phyloP scores from a whole-genome alignment of 1,140 invertebrate genomes.

The Bradysia coprophila region DNA sequence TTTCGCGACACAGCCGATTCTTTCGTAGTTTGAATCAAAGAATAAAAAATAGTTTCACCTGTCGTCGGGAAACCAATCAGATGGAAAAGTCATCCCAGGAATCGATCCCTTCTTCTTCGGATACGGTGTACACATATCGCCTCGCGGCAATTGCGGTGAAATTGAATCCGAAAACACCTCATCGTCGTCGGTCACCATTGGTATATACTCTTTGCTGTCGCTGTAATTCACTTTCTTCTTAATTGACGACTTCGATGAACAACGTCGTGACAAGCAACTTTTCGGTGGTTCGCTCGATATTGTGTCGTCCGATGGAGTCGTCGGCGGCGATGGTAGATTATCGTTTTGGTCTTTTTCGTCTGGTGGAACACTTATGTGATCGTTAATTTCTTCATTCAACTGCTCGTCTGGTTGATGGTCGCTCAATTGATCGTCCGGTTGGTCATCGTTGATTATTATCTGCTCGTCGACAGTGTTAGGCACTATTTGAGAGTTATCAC shows the following conservation, averaged over 20 bases:
- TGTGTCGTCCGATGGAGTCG: not conserved
- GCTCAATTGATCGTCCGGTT: too few species aligned
- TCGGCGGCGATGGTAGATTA: too few species aligned
- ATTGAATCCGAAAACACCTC: slow-evolving; percentile 26
- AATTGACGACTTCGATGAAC: slow-evolving; percentile 18
- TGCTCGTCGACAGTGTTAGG: not conserved
- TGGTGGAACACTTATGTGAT: too few species aligned
- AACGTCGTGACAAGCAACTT: slow-evolving; percentile 18
- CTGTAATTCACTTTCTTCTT: slow-evolving; percentile 18
- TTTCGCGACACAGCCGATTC: too few species aligned
- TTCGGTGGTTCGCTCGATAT: slow-evolving; percentile 9
- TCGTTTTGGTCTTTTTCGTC: too few species aligned
- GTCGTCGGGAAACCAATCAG: slow-evolving; percentile 22
- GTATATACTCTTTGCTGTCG: slow-evolving; percentile 13
- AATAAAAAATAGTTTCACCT: too few species aligned
- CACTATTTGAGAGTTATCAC: not conserved
- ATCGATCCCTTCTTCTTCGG: slow-evolving; percentile 11
- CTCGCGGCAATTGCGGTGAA: slow-evolving; percentile 17
- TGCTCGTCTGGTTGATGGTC: too few species aligned
- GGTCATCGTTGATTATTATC: not conserved
- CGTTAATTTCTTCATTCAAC: too few species aligned
- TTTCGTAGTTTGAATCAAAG: too few species aligned
- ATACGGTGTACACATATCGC: slow-evolving; percentile 24
- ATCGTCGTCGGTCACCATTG: slow-evolving; percentile 22
- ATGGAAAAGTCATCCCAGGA: slow-evolving; percentile 16